Base-by-base conservation (phyloP, 2,113 vertebrate species). In the Orcinus orca region DNA sequence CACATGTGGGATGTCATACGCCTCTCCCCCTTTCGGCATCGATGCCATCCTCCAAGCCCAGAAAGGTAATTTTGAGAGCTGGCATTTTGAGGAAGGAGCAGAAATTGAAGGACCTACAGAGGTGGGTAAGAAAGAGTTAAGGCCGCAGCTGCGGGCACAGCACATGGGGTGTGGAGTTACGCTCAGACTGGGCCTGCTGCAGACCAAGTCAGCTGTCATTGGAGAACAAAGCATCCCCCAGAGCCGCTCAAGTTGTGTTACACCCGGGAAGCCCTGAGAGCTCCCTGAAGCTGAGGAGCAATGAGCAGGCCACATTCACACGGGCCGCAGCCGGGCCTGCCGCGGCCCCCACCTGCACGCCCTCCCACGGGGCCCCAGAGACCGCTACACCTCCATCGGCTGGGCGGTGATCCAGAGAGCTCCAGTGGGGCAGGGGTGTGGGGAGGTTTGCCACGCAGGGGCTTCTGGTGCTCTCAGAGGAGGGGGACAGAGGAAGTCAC, bases 191-290 rank as follows among this genome's bases (percentile, higher is more conserved):
- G 98, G 99, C 98, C 98, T 98, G 98, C 96, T 98, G 98, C 98
- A 29, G 77, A 97, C 95, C 97, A 97, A 98, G 98, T 99, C 98
- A 99, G 98, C 98, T 99, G 99, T 99, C 98, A 98, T 96, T 86
- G 74, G 98, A 98, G 98, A 98, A 98, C 98, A 99, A 99, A 99
- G 98, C 97, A 96, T 74, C 97, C 98, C 96, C 98, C 97, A 96
- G 97, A 98, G 98, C 98, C 71, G 95, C 98, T 98, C 97, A 93
- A 97, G 98, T 97, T 97, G 93, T 98, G 98, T 98, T 98, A 98
- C 98, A 98, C 98, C 98, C 98, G 79, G 98, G 98, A 98, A 98
- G 98, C 97, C 86, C 88, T 8, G 97, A 96, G 98, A 92, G 97
- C 97, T 98, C 98, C 98, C 98, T 98, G 98, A 99, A 98, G 98